Evolutionary conservation across 2,113 vertebrate genomes (phyloP).

Genomic region (Neoarius graeffei): DNA sequence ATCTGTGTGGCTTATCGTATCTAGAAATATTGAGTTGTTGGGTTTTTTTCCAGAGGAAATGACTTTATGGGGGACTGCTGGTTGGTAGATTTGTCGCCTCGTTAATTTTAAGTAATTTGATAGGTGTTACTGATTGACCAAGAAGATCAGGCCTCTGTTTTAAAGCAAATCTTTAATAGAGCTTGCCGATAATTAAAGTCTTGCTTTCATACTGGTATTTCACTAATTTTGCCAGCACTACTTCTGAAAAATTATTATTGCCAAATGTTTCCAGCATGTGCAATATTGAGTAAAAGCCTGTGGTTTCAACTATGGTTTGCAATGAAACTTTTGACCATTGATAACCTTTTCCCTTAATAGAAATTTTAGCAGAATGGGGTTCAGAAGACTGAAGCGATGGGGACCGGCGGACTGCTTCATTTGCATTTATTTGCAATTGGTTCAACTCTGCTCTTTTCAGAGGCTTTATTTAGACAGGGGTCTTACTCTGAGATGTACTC

Average conservation of each 20-base stretch:
- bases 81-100: conserved; percentile 6
- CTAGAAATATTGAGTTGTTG: neutral
- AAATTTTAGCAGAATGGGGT: too few relatives aligned
- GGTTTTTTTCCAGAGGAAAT: conserved; percentile 5
- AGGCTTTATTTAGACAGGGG: too few relatives aligned
- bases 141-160: neutral
- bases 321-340: neutral
- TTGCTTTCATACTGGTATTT: neutral
- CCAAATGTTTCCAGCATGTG: neutral
- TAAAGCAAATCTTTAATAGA: neutral
- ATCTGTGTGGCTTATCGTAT: neutral
- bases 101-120: neutral
- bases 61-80: neutral
- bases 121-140: neutral
- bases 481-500: too few relatives aligned
- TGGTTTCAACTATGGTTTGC: neutral
- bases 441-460: too few relatives aligned
- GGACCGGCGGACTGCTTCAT: too few relatives aligned
- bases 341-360: too few relatives aligned
- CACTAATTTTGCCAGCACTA: neutral
- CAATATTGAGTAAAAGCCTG: neutral
- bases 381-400: too few relatives aligned
- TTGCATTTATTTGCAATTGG: too few relatives aligned
- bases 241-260: neutral
- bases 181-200: neutral